These are phyloP conservation scores for Caenorhabditis zanzibari DNA, from an alignment of 2,888 invertebrate species.

Conservation along the genomic window DNA sequence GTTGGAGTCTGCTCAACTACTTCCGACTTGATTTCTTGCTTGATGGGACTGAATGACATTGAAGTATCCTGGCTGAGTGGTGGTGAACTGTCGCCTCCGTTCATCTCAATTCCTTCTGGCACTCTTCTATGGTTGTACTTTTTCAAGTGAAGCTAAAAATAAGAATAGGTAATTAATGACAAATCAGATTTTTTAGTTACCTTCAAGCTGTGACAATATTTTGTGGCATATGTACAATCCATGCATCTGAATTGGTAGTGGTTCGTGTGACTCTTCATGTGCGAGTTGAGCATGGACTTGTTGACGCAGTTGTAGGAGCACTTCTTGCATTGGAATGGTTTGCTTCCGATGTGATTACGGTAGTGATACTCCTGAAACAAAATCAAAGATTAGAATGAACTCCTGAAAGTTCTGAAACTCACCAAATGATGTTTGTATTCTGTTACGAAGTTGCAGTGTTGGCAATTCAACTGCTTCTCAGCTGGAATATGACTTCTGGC, in stretches of 20 bases:
- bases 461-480: conserved; percentile 93
- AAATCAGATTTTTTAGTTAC: background rate
- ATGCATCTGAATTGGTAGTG: conserved; percentile 88
- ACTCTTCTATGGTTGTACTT: conserved; percentile 92
- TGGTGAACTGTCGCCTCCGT: conserved; percentile 87
- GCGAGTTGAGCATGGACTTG: conserved; percentile 98
- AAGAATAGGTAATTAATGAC: conserved; percentile 87
- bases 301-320: conserved; percentile 89
- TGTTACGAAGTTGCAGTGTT: conserved; percentile 96
- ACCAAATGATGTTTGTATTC: conserved; percentile 96
- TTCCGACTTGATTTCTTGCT: conserved; percentile 32
- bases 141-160: conserved; percentile 94
- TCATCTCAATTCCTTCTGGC: conserved; percentile 89
- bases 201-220: conserved; percentile 98
- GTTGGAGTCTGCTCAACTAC: conserved; percentile 32
- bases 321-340: conserved; percentile 87
- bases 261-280: conserved; percentile 93
- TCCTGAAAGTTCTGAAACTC: background rate
- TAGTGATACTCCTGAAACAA: conserved; percentile 91
- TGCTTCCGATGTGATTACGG: conserved; percentile 94
- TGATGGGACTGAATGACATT: conserved; percentile 32
- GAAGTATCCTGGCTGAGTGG: conserved; percentile 32
- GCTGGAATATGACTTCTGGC: conserved; percentile 92
- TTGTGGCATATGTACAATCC: conserved; percentile 96
- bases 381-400: background rate